Base-by-base conservation (phyloP, 2,113 vertebrate genomes). In the Malurus elegans region DNA sequence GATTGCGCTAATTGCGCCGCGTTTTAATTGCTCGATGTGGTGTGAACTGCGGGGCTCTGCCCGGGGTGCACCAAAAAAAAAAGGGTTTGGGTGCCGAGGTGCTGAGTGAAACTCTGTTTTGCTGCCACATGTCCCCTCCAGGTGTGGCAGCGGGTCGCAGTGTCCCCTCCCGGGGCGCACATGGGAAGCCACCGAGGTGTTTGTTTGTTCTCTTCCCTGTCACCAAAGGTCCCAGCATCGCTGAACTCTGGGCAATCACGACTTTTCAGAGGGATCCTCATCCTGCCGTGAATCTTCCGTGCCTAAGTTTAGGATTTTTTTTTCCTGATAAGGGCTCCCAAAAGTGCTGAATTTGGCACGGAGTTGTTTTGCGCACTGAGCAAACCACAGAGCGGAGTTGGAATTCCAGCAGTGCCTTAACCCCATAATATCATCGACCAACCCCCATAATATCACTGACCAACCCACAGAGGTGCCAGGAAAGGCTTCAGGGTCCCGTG, bases 361-460 rank as follows among this genome's bases (percentile, higher is more conserved):
- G 62, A 32, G 54, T 40, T 71, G 50, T 51, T 79, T 8, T 36
- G 62, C 66, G 87, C 47, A 66, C 71, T 92, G 86, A 88, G 80
- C 50, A 76, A 81, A 91, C 81, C 85, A 47, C 95, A 58, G 18
- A 79, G 29, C 1, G 2, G 66, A 84, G 85, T 42, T 95, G 47
- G 83, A 85, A 47, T 31, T 51, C 92, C 82, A 91, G 38, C 79
- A 86, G 50, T 56, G 79, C 81, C 32, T 94, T 90, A 94, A 95
- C 87, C 70, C 36, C 36, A 36, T 36, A 36, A 36, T 36, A 36
- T 36, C 36, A 36, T 10, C 10, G 36, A 36, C 36, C 36, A 36
- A 36, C 36, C 36, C 19, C 92, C 44, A 32, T 75, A 25, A 14
- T 11, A 16, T 38, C 29, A 34, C 78, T 90, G 53, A 53, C 64